phyloP scores from a whole-genome alignment of 2,113 vertebrate genomes.

The Neogale vison region DNA sequence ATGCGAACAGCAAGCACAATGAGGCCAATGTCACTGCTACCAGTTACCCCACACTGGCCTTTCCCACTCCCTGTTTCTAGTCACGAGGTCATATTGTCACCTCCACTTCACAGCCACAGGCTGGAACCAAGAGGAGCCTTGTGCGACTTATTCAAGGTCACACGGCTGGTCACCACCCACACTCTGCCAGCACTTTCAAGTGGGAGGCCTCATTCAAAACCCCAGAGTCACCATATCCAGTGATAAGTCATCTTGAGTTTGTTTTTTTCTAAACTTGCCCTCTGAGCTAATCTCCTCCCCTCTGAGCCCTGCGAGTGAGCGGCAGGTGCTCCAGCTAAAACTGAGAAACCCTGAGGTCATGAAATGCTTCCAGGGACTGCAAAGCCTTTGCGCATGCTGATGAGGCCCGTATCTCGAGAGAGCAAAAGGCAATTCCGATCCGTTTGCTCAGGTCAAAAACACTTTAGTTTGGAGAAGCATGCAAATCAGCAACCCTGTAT shows the following conservation, averaged over 20 bases:
- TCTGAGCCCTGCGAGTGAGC: accelerated
- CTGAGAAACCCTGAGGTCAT: neutral
- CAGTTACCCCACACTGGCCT: accelerated
- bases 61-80: neutral
- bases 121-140: neutral
- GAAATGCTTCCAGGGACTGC: neutral
- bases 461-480: neutral
- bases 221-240: neutral
- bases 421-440: neutral
- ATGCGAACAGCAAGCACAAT: accelerated
- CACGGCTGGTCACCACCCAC: neutral
- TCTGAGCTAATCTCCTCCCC: neutral
- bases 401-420: neutral
- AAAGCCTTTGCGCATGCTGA: neutral
- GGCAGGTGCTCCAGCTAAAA: neutral
- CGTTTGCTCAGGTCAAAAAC: neutral
- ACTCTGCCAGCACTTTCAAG: neutral
- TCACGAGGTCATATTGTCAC: neutral
- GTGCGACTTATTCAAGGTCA: neutral
- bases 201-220: neutral
- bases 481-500: neutral
- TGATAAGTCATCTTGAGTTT: neutral
- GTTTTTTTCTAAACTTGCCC: neutral
- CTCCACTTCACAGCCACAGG: neutral
- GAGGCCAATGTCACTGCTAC: neutral